Conservation (phyloP, 2,797 vertebrate genomes). For the Phyllotis vaccarum region DNA sequence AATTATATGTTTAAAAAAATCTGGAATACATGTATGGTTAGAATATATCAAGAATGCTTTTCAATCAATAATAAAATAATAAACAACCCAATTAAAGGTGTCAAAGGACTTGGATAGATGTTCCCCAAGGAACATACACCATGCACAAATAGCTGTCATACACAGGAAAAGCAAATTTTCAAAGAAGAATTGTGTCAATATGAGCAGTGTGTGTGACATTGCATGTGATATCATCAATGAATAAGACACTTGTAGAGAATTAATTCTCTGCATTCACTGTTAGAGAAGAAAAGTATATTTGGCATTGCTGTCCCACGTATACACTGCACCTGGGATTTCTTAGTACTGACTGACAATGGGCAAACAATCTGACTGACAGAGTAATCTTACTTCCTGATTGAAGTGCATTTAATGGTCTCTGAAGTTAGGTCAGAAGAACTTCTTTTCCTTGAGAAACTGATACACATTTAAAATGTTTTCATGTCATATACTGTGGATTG, state of each 20-base stretch:
- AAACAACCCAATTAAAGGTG: background rate
- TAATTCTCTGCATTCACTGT: background rate
- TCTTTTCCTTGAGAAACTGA: background rate
- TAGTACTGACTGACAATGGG: background rate
- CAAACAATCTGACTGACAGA: background rate
- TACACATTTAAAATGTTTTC: background rate
- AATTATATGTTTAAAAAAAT: background rate
- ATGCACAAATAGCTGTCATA: background rate
- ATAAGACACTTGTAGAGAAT: background rate
- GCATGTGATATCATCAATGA: background rate
- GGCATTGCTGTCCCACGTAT: background rate
- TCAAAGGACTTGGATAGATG: background rate
- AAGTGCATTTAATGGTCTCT: background rate
- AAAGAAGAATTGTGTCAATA: background rate
- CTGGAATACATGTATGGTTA: background rate
- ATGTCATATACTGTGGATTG: background rate
- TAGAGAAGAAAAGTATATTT: background rate
- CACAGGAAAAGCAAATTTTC: background rate
- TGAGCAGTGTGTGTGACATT: background rate
- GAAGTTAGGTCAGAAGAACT: background rate
- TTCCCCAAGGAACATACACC: background rate
- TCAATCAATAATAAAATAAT: slow-evolving; percentile 14
- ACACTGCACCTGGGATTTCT: background rate
- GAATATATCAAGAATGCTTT: background rate
- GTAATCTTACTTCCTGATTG: background rate